phyloP scores from a whole-genome alignment of 2,113 vertebrate species.

The Pelodiscus sinensis region DNA sequence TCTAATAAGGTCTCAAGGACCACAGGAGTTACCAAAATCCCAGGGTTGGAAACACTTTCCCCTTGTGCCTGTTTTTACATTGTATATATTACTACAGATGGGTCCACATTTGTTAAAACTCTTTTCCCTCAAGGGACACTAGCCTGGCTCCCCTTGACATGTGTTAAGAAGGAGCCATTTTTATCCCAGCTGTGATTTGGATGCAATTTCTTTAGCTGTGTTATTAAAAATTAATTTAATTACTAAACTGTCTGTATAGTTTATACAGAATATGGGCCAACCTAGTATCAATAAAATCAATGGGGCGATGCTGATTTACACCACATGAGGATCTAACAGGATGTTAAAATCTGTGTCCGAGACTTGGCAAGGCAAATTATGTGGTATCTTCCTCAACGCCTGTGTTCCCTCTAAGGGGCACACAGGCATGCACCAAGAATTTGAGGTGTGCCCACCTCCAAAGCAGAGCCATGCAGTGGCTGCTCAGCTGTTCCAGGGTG shows the following conservation, averaged over 20 bases:
- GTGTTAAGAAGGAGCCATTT: not conserved
- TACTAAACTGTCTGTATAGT: rapidly evolving
- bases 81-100: not conserved
- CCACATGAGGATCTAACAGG: not conserved
- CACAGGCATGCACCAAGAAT: too few species aligned
- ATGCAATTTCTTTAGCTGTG: not conserved
- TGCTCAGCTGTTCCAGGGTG: too few species aligned
- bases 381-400: not conserved
- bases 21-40: not conserved
- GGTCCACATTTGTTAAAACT: not conserved
- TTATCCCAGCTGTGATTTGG: not conserved
- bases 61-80: not conserved
- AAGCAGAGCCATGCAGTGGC: too few species aligned
- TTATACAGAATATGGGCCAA: not conserved
- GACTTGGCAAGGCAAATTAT: not conserved
- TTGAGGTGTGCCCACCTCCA: too few species aligned
- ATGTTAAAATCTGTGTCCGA: not conserved
- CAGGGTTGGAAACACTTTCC: not conserved
- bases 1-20: not conserved
- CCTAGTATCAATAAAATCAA: conserved; percentile 6
- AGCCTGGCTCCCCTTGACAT: not conserved
- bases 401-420: too few species aligned
- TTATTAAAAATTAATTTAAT: conserved; percentile 1
- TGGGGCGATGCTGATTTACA: not conserved
- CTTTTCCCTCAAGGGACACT: not conserved